These are phyloP conservation scores for Ceryle rudis DNA, from an alignment of 2,797 vertebrate genomes.

Conservation along the genomic window DNA sequence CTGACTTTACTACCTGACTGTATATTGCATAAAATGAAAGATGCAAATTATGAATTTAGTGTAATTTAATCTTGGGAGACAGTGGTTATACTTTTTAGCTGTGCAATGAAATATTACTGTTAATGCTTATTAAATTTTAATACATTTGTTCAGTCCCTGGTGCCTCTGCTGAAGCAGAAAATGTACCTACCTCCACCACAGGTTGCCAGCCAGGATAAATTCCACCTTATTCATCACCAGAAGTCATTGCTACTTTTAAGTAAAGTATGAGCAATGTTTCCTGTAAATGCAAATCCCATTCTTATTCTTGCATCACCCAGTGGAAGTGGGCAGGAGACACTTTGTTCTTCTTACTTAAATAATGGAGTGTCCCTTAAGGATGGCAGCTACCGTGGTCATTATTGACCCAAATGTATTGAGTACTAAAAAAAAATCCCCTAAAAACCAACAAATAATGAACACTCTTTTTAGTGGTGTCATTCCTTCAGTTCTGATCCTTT, in stretches of 20 bases:
- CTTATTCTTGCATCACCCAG: background rate
- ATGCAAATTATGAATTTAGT: background rate
- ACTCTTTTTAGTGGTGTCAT: background rate
- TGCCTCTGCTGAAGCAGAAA: conserved; percentile 3
- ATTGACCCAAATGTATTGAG: background rate
- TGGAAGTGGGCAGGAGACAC: background rate
- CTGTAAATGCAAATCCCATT: conserved; percentile 18
- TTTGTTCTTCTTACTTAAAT: background rate
- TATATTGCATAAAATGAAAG: background rate
- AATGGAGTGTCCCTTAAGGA: background rate
- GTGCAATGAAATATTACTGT: conserved; percentile 17
- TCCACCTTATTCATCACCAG: background rate
- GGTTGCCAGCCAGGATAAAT: conserved; percentile 18
- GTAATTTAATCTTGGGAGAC: background rate
- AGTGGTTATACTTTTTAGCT: conserved; percentile 5
- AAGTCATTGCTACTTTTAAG: background rate
- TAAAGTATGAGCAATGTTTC: background rate
- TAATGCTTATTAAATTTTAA: conserved; percentile 42
- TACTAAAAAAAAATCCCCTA: background rate
- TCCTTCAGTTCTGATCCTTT: background rate
- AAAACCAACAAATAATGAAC: background rate
- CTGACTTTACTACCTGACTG: background rate
- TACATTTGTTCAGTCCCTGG: background rate
- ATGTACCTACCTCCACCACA: background rate
- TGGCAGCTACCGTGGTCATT: background rate